Evolutionary conservation across 2,113 vertebrate genomes (phyloP).

Genomic region (Ptilonorhynchus violaceus): DNA sequence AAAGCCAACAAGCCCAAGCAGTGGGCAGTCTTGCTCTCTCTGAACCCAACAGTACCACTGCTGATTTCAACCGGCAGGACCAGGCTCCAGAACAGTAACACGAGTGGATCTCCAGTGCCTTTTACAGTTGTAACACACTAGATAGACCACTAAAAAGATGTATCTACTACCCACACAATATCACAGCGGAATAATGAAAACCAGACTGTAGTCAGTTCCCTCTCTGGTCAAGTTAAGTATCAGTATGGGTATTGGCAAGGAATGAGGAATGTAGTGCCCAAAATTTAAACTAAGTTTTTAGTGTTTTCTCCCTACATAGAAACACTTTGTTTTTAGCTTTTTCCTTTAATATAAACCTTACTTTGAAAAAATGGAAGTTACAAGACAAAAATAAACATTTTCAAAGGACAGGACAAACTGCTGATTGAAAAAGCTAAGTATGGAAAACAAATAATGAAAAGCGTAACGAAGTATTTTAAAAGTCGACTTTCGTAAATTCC

Average conservation of each 20-base stretch:
- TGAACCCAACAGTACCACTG: neutral
- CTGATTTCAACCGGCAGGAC: neutral
- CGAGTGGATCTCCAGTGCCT: neutral
- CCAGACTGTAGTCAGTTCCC: neutral
- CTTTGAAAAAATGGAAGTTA: neutral
- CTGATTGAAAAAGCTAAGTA: neutral
- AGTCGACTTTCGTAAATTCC: neutral
- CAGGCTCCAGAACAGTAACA: neutral
- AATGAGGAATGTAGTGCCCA: neutral
- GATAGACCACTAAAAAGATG: neutral
- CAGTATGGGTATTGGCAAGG: neutral
- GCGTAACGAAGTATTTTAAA: neutral
- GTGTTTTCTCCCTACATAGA: neutral
- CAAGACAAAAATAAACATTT: neutral
- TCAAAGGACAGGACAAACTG: neutral
- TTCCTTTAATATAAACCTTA: neutral
- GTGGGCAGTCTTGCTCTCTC: neutral
- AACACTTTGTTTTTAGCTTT: neutral
- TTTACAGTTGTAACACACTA: neutral
- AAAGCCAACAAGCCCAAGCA: neutral
- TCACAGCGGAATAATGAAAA: neutral
- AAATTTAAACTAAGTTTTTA: neutral
- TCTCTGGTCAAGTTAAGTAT: neutral
- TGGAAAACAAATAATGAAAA: neutral
- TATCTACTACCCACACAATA: neutral